phyloP scores from a whole-genome alignment of 2,888 invertebrate genomes.

The Dimorphilus gyrociliatus region DNA sequence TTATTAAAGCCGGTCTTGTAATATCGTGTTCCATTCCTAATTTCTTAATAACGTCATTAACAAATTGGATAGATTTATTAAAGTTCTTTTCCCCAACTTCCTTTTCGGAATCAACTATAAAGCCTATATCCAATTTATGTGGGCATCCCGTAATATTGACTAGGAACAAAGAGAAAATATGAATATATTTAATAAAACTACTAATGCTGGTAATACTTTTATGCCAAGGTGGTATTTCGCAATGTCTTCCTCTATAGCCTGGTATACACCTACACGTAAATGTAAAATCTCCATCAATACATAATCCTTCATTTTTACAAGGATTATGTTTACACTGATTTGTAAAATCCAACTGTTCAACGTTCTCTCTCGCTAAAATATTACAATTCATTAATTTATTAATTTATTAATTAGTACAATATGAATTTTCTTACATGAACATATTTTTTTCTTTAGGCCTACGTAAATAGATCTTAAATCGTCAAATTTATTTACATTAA shows the following conservation, averaged over 20 bases:
- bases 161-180: no score
- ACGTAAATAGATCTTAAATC: conserved; percentile 1
- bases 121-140: conserved; percentile 8
- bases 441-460: conserved; percentile 2
- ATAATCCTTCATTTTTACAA: conserved; percentile 22
- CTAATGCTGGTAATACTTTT: no score
- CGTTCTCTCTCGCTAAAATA: no score
- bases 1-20: no score
- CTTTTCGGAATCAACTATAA: conserved; percentile 9
- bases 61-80: conserved; percentile 7
- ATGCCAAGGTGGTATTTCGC: conserved; percentile 22
- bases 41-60: conserved; percentile 6
- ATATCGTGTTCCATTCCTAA: no score
- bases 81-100: conserved; percentile 8
- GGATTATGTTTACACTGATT: conserved; percentile 19
- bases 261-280: conserved; percentile 22
- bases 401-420: conserved; percentile 1
- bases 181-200: no score
- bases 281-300: conserved; percentile 24
- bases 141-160: no score
- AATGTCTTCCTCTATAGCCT: conserved; percentile 21
- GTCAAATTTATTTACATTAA: conserved; percentile 5
- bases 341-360: conserved; percentile 7
- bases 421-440: conserved; percentile 1
- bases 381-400: no score